Base-by-base conservation (phyloP, 1,140 invertebrate species). In the Lucilia cuprina region DNA sequence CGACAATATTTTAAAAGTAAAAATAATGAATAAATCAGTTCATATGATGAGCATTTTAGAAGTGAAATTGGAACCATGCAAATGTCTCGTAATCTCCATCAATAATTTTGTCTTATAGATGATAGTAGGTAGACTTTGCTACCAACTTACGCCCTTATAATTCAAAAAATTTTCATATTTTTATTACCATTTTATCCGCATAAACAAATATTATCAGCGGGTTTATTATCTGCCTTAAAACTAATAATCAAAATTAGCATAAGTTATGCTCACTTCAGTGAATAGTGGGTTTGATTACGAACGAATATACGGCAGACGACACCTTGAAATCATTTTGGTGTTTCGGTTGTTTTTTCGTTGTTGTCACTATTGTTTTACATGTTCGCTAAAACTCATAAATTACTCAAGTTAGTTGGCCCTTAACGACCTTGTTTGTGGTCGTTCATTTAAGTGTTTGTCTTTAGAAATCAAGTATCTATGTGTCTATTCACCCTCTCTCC, bases 371-470 rank as follows among this genome's bases (percentile, higher is more conserved):
- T 70, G 65, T 70, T 70, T 25, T 21, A 10, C 65, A 55, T 70
- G 65, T 70, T 19, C 19, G 65, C 17, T 19, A 70, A 87, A 85
- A 85, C 80, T 86, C 88, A 89, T 89, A 89, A 89, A 89, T 89
- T 85, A 89, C 85, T 86, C 55, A 86, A 86, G 86, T 89, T 85
- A 85, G 78, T 89, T 89, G 88, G 88, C 88, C 87, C 88, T 87
- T 87, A 89, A 89, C 87, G 88, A 89, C 88, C 88, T 88, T 85
- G 19, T 49, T 49, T 41, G 14, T 17, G 41, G 17, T 49, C 19
- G 17, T 21, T 41, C 25, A 3, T 30, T 30, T 30, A 2, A 2
- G 25, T 30, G 1, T 30, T 30, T 2, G 3, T 30, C 25, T 30
- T 30, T 30, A 30, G 25, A 30, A 30, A 30, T 30, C 25, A 30